Conservation (phyloP, 2,797 vertebrate species). For the Sebastes miniatus region DNA sequence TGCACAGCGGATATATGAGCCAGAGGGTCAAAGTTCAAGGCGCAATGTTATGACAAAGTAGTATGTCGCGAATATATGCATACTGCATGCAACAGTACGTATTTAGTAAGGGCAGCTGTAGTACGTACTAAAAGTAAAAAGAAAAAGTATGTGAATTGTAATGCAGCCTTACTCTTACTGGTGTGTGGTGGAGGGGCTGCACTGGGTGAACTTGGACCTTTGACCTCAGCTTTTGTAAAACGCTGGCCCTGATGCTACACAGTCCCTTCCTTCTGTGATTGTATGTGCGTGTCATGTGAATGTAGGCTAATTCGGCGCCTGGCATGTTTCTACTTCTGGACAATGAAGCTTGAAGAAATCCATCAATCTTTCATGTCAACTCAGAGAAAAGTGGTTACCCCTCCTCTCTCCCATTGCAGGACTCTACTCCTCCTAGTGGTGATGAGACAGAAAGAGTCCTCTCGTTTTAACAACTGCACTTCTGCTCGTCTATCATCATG, state of each 20-base stretch:
- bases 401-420: not conserved
- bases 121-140: too few species aligned
- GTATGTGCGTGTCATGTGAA: slow-evolving; percentile 55
- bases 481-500: slow-evolving; percentile 63
- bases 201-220: not conserved
- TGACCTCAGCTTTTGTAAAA: not conserved
- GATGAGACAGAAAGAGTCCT: not conserved
- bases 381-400: slow-evolving; percentile 16
- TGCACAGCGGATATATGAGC: too few species aligned
- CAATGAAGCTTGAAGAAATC: slow-evolving; percentile 65
- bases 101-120: too few species aligned
- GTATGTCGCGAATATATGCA: too few species aligned
- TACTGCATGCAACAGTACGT: too few species aligned
- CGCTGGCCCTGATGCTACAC: not conserved
- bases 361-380: slow-evolving; percentile 70
- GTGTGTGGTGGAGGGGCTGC: not conserved
- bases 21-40: too few species aligned
- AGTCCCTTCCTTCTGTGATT: not conserved
- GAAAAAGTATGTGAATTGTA: too few species aligned
- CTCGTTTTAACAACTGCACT: slow-evolving; percentile 44
- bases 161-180: too few species aligned
- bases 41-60: too few species aligned
- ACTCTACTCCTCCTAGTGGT: slow-evolving; percentile 75
- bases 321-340: slow-evolving; percentile 64
- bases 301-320: slow-evolving; percentile 55